Percentiles rank a stretch among this genome's conserved stretches.
Evolutionary conservation across 2,888 invertebrate species (phyloP).

Genomic region (Chelonus formosanus): DNA sequence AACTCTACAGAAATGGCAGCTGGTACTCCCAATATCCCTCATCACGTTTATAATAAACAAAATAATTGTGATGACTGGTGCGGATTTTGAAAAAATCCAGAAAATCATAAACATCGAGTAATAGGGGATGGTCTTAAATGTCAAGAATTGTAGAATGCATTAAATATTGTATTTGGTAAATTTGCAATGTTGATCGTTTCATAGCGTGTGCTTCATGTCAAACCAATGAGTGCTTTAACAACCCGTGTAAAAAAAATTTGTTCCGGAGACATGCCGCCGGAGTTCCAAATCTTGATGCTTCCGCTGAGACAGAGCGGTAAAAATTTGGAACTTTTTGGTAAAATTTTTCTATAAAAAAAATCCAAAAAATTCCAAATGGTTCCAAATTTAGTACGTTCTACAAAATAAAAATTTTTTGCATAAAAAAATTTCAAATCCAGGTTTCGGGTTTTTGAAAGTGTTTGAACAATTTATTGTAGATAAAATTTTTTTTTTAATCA

Average conservation of each 20-base stretch:
- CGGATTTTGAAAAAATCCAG: constrained; percentile 25
- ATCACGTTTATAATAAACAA: constrained; percentile 39
- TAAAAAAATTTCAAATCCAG: too few relatives aligned
- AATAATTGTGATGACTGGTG: constrained; percentile 41
- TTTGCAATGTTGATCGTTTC: constrained; percentile 28
- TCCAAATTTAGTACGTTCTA: too few relatives aligned
- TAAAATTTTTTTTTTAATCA: too few relatives aligned
- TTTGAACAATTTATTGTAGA: too few relatives aligned
- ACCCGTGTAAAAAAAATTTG: neutral
- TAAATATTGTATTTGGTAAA: constrained; percentile 7
- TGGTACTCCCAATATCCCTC: constrained; percentile 34
- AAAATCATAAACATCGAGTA: constrained; percentile 25
- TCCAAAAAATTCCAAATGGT: too few relatives aligned
- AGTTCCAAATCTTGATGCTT: too few relatives aligned
- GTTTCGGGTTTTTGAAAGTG: too few relatives aligned
- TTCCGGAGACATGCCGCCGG: too few relatives aligned
- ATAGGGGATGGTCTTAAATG: constrained; percentile 17
- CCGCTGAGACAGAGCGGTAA: too few relatives aligned
- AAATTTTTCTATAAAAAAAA: too few relatives aligned
- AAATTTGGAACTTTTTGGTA: too few relatives aligned
- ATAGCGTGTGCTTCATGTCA: constrained; percentile 34
- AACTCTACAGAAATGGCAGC: constrained; percentile 30
- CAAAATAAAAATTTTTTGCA: too few relatives aligned
- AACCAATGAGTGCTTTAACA: constrained; percentile 31
- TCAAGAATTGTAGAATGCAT: constrained; percentile 16